Percentiles rank a stretch among this genome's conserved stretches.
These are phyloP conservation scores for Psylliodes chrysocephalus DNA, from an alignment of 2,888 invertebrate species.

Conservation along the genomic window DNA sequence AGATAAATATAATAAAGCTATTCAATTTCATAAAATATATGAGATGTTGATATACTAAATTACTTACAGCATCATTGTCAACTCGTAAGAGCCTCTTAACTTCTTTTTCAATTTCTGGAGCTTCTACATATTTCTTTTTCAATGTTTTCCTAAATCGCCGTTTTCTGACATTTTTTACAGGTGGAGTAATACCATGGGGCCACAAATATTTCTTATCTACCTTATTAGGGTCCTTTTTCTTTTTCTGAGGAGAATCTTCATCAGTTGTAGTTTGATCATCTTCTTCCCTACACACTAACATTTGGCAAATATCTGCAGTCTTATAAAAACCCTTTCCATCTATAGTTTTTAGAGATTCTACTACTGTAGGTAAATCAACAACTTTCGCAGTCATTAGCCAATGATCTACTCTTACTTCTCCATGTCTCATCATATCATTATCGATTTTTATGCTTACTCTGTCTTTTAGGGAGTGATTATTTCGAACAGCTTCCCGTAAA, in stretches of 20 bases:
- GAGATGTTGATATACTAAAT: not conserved
- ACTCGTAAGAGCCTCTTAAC: constrained; percentile 90
- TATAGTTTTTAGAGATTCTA: constrained; percentile 94
- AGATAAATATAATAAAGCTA: not conserved
- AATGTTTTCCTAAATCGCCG: constrained; percentile 93
- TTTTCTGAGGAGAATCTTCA: constrained; percentile 82
- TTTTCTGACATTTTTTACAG: constrained; percentile 93
- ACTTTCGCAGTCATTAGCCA: constrained; percentile 89
- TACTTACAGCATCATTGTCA: constrained; percentile 88
- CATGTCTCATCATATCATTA: constrained; percentile 84
- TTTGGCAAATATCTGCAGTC: constrained; percentile 95
- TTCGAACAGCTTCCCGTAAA: constrained; percentile 79
- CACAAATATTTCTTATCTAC: constrained; percentile 93
- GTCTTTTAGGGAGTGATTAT: constrained; percentile 84
- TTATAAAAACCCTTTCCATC: constrained; percentile 98
- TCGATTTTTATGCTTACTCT: constrained; percentile 86
- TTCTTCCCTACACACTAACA: constrained; percentile 89
- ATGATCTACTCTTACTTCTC: constrained; percentile 89
- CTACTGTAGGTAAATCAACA: constrained; percentile 89
- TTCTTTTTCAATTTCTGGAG: constrained; percentile 98
- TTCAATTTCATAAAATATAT: not conserved
- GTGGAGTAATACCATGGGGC: constrained; percentile 96
- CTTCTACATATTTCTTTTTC: constrained; percentile 96
- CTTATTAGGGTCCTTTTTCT: constrained; percentile 81
- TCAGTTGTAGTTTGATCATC: constrained; percentile 80